Evolutionary conservation across 2,888 invertebrate species (phyloP).

Genomic region (Selenia dentaria): DNA sequence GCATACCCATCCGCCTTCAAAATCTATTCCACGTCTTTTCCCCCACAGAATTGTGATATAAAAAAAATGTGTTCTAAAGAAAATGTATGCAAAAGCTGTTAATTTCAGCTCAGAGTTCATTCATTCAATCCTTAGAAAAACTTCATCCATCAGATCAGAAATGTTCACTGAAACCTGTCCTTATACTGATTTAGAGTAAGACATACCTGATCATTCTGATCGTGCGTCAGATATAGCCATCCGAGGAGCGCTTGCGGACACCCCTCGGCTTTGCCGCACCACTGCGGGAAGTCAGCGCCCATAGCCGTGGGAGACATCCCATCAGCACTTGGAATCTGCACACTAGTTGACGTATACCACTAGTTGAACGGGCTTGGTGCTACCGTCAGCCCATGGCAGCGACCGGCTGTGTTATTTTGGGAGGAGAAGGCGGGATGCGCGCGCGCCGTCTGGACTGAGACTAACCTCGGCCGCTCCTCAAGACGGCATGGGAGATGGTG

Average conservation of each 20-base stretch:
- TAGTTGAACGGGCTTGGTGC: neutral
- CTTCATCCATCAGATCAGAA: too few species aligned
- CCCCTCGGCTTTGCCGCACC: conserved; percentile 71
- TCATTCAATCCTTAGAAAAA: too few species aligned
- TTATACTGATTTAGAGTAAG: conserved; percentile 32
- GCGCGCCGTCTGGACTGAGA: conserved; percentile 69
- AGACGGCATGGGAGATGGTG: conserved; percentile 66
- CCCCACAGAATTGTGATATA: too few species aligned
- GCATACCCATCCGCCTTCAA: too few species aligned
- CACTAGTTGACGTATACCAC: conserved; percentile 5
- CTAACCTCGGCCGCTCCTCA: conserved; percentile 67
- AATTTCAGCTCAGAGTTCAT: too few species aligned
- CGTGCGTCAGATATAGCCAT: conserved; percentile 73
- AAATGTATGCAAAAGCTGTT: too few species aligned
- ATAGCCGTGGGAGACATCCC: conserved; percentile 76
- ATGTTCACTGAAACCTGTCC: conserved; percentile 16
- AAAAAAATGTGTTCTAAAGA: too few species aligned
- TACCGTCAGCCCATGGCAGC: conserved; percentile 57
- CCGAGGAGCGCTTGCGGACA: conserved; percentile 72
- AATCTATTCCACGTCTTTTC: too few species aligned
- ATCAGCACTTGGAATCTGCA: conserved; percentile 46
- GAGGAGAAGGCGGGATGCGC: conserved; percentile 67
- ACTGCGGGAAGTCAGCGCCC: conserved; percentile 71
- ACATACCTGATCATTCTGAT: conserved; percentile 76
- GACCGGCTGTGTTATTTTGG: conserved; percentile 65